phyloP scores from a whole-genome alignment of 2,113 vertebrate genomes.

The Carettochelys insculpta region DNA sequence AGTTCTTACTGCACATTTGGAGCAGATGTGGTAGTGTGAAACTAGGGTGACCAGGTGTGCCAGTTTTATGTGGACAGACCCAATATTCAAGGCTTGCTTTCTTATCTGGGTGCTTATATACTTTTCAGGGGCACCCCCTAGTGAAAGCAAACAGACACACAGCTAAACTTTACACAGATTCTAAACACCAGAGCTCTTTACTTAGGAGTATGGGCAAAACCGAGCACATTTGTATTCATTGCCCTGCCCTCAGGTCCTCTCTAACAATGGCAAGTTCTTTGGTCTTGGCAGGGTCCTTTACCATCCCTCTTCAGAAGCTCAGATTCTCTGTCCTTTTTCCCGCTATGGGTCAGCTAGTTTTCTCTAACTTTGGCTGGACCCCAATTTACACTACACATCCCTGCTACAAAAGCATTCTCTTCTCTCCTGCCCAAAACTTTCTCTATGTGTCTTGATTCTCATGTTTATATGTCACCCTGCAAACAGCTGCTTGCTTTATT shows the following conservation, averaged over 20 bases:
- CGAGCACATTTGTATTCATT: neutral
- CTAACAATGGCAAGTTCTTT: neutral
- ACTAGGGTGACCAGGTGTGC: neutral
- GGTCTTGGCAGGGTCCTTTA: neutral
- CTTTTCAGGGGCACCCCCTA: neutral
- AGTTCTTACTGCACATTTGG: rapidly evolving
- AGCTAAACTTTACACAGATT: neutral
- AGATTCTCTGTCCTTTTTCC: neutral
- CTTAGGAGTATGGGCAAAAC: neutral
- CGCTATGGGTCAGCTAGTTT: too few relatives aligned
- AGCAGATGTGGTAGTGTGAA: neutral
- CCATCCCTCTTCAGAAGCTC: neutral
- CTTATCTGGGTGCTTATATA: too few relatives aligned
- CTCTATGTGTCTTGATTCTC: too few relatives aligned
- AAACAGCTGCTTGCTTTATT: too few relatives aligned
- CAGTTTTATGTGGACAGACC: too few relatives aligned
- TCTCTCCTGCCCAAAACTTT: too few relatives aligned
- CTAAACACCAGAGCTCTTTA: neutral
- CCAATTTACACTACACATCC: too few relatives aligned
- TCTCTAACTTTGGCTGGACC: too few relatives aligned
- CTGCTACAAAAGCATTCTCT: too few relatives aligned
- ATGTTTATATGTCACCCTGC: too few relatives aligned
- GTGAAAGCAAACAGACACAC: neutral
- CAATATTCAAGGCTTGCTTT: too few relatives aligned
- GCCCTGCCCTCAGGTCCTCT: neutral